A percentile compares a stretch with the other conserved stretches of the same genome.
Conservation (phyloP, 1,140 invertebrate species). For the Trichoplusia ni region DNA sequence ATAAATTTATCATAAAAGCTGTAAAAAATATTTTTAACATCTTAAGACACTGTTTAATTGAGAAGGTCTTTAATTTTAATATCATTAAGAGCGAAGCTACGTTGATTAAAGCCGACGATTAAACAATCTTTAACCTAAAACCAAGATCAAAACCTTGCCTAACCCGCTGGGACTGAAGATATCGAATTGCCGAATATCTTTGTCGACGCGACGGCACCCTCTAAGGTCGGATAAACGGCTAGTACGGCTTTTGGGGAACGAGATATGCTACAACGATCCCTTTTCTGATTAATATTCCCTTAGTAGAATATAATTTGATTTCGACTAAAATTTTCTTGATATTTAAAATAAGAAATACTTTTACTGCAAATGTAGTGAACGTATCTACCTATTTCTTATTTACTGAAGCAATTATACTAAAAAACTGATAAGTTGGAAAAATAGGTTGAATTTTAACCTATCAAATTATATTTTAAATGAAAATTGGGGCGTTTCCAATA, state of each 20-base stretch:
- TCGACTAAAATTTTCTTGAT: slow-evolving; percentile 6
- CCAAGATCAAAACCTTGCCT: slow-evolving; percentile 45
- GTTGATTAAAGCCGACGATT: slow-evolving; percentile 49
- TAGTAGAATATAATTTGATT: slow-evolving; percentile 19
- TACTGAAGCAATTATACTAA: background rate
- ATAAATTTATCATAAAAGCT: too few relatives aligned
- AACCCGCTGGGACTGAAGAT: slow-evolving; percentile 37
- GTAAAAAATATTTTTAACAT: too few relatives aligned
- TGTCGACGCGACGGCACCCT: slow-evolving; percentile 18
- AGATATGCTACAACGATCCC: slow-evolving; percentile 27
- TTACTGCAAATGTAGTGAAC: background rate
- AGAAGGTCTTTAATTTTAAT: slow-evolving; percentile 33
- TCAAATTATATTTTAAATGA: too few relatives aligned
- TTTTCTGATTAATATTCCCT: slow-evolving; percentile 35
- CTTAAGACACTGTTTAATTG: background rate
- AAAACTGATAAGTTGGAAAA: too few relatives aligned
- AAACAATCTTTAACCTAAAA: slow-evolving; percentile 48
- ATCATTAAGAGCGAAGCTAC: slow-evolving; percentile 35
- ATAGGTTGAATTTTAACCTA: too few relatives aligned
- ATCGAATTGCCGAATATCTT: slow-evolving; percentile 46
- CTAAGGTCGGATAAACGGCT: slow-evolving; percentile 36
- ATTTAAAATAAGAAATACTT: background rate
- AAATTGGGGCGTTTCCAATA: slow-evolving; percentile 45
- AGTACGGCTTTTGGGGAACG: slow-evolving; percentile 35
- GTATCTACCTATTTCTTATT: too few relatives aligned